phyloP scores from a whole-genome alignment of 2,797 vertebrate genomes.

The Rhinatrema bivittatum region DNA sequence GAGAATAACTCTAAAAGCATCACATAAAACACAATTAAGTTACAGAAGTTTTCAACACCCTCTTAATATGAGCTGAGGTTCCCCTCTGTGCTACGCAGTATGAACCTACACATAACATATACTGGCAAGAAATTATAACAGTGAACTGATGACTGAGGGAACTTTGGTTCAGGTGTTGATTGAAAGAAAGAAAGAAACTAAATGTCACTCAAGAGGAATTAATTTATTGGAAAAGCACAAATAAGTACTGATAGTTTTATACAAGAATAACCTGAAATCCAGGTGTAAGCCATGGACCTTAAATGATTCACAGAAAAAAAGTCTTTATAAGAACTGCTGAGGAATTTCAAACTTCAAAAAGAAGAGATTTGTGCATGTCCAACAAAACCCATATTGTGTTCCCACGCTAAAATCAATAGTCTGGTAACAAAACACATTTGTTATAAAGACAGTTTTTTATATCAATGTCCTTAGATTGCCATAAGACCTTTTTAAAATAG shows the following conservation, averaged over 20 bases:
- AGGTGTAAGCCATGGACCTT: neutral
- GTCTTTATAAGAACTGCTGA: neutral
- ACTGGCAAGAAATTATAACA: neutral
- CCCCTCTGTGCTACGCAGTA: neutral
- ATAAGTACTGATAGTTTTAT: neutral
- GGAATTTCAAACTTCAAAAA: neutral
- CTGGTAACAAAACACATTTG: neutral
- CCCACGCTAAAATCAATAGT: neutral
- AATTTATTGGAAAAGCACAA: slow-evolving; percentile 9
- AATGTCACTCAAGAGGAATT: neutral
- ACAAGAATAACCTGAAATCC: slow-evolving; percentile 3
- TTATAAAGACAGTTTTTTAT: no score
- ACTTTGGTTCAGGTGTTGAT: neutral
- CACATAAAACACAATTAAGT: neutral
- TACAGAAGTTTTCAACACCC: neutral
- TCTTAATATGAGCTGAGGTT: neutral
- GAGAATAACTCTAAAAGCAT: no score
- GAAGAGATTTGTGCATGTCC: neutral
- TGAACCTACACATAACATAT: neutral
- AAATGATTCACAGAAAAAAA: neutral
- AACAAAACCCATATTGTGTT: no score
- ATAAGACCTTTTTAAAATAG: no score
- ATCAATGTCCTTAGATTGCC: no score
- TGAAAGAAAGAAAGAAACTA: slow-evolving; percentile 3
- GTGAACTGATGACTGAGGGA: neutral